phyloP scores from a whole-genome alignment of 92 coral and sea anemone genomes.

The Plumapathes pennacea region DNA sequence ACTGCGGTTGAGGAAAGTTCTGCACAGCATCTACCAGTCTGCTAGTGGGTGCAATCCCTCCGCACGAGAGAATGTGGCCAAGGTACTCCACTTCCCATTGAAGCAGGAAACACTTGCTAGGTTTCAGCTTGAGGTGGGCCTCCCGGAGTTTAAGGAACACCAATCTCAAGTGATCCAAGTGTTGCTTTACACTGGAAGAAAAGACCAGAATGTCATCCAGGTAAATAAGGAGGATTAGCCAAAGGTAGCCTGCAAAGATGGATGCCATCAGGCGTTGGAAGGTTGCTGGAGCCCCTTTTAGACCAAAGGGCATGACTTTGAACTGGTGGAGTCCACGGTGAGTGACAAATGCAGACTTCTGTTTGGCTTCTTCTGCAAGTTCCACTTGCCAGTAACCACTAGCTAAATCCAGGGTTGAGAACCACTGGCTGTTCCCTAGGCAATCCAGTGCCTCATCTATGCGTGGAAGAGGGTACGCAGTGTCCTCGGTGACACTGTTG shows the following conservation, averaged over 20 bases:
- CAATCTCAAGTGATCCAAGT: slow-evolving; percentile 13
- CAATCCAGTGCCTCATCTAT: slow-evolving; percentile 36
- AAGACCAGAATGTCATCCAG: slow-evolving; percentile 41
- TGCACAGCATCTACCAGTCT: slow-evolving; percentile 16
- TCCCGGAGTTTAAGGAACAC: slow-evolving; percentile 18
- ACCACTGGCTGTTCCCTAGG: slow-evolving; percentile 16
- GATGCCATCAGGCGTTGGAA: slow-evolving; percentile 28
- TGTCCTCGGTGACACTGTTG: slow-evolving; percentile 33
- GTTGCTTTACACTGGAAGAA: slow-evolving; percentile 21
- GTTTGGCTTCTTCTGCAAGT: slow-evolving; percentile 12
- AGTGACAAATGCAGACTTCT: slow-evolving; percentile 38
- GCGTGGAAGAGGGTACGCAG: slow-evolving; percentile 34
- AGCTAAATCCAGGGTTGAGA: slow-evolving; percentile 35
- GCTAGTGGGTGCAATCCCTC: slow-evolving; percentile 27
- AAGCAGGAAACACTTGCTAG: slow-evolving; percentile 22
- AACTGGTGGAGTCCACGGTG: slow-evolving; percentile 40
- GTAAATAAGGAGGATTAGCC: slow-evolving; percentile 29
- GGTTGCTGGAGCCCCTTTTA: slow-evolving; percentile 28
- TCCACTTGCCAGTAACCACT: slow-evolving; percentile 27
- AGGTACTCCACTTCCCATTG: slow-evolving; percentile 5
- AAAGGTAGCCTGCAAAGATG: slow-evolving; percentile 12
- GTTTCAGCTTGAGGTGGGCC: slow-evolving; percentile 40
- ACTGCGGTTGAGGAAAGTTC: slow-evolving; percentile 15
- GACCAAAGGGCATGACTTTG: slow-evolving; percentile 26
- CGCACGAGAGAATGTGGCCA: slow-evolving; percentile 35